Conservation (phyloP, 2,113 vertebrate genomes). For the Sapayoa aenigma region DNA sequence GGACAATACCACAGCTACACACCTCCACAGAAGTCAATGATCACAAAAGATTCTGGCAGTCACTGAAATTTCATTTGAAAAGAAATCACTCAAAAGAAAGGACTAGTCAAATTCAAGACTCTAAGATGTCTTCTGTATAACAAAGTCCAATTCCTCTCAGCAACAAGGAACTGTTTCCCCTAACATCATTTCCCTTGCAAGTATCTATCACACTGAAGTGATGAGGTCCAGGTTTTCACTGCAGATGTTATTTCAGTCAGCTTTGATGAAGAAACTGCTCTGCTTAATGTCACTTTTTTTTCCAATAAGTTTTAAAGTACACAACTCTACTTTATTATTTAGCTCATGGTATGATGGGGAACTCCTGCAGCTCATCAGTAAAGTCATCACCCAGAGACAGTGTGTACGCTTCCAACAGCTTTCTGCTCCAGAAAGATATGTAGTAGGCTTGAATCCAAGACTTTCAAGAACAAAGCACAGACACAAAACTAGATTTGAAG, state of each 20-base stretch:
- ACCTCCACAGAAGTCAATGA: not conserved
- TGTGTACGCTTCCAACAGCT: not conserved
- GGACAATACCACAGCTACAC: not conserved
- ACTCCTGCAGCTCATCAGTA: not conserved
- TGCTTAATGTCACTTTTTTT: not conserved
- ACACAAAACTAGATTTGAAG: not conserved
- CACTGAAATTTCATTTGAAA: not conserved
- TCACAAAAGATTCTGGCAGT: not conserved
- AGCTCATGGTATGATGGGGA: not conserved
- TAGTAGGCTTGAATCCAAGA: not conserved
- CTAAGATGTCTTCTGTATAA: not conserved
- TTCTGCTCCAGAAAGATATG: not conserved
- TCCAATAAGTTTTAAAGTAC: not conserved
- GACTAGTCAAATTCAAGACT: not conserved
- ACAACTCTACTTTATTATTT: not conserved
- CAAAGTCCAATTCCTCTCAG: not conserved
- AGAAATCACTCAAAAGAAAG: not conserved
- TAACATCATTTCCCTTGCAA: not conserved
- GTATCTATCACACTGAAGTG: not conserved
- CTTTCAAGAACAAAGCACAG: not conserved
- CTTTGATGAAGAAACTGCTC: constrained; percentile 1
- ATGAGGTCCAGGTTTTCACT: not conserved
- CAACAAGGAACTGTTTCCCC: not conserved
- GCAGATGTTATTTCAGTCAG: not conserved
- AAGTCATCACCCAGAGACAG: not conserved